Conservation (phyloP, 2,113 vertebrate genomes). For the Peucedramus taeniatus region DNA sequence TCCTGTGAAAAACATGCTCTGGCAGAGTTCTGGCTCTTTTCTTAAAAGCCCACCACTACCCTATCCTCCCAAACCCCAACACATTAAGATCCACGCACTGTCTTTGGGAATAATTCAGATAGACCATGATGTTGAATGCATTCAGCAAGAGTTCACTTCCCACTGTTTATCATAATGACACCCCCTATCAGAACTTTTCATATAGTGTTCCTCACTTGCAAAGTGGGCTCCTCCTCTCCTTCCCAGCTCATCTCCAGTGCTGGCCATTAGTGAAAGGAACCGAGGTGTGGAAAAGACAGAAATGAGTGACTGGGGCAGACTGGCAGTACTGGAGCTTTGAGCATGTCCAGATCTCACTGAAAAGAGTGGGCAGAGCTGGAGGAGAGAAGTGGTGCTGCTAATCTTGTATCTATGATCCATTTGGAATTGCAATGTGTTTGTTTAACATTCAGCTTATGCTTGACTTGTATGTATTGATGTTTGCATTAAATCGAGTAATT, state of each 20-base stretch:
- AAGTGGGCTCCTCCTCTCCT: neutral
- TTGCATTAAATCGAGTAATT: neutral
- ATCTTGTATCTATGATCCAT: neutral
- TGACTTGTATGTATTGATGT: slow-evolving; percentile 22
- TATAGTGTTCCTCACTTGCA: neutral
- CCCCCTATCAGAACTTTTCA: neutral
- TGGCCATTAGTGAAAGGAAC: neutral
- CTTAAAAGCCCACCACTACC: neutral
- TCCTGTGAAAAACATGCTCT: neutral
- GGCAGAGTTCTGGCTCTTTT: neutral
- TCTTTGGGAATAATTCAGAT: neutral
- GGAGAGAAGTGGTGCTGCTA: neutral
- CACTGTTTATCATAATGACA: neutral
- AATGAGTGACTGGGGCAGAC: neutral
- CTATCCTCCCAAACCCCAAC: neutral
- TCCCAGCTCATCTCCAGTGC: neutral
- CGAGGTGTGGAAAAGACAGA: neutral
- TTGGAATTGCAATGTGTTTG: neutral
- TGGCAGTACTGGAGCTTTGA: neutral
- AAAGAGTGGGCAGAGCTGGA: neutral
- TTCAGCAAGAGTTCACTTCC: neutral
- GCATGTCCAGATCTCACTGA: neutral
- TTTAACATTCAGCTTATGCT: slow-evolving; percentile 13
- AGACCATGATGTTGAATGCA: neutral
- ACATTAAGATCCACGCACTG: neutral